Evolutionary conservation across 2,888 invertebrate genomes (phyloP), one percentile per base, ranked within the genome.

Genomic region (Geotrupes spiniger): DNA sequence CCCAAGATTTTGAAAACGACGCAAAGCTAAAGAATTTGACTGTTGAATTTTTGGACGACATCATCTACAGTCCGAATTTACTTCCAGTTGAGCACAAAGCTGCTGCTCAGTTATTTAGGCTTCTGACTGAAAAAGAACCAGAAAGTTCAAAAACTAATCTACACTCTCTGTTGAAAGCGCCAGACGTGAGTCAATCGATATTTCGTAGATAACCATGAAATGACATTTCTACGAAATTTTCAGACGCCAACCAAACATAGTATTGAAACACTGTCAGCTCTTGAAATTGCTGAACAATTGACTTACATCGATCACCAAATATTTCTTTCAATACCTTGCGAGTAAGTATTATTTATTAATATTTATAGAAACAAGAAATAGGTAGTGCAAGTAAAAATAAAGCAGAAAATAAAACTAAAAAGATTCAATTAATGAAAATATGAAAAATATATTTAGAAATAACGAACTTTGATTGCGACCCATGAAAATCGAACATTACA

Each of bases 231-330:
- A n/a, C n/a, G n/a, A n/a, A 21, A 21, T 21, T 76, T 77, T 41
- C 67, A 91, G 91, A 74, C 79, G 29, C 83, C 87, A 40, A 88
- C 84, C 41, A 89, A 85, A 63, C 92, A 92, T 65, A 89, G 81
- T 57, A 86, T 92, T 48, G 92, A 92, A 69, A 87, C 88, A 0
- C 67, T 93, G 9, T 92, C 92, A 12, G 93, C 93, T 1, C 73
- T 93, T 28, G 93, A 93, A 74, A 90, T 94, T 46, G 93, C 94
- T 0, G 94, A 94, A 70, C 92, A 92, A 69, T 85, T 94, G 81
- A 93, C 93, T 0, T 92, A 87, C 65, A 75, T 94, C 59, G 94
- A 94, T 69, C 92, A 93, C 69, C 89, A 92, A 69, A 93, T 94
- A 62, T 93, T 94, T 70, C 79, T 90, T 46, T 82, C 87, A 5